These are phyloP conservation scores for Cosmopolites sordidus DNA, from an alignment of 2,888 invertebrate genomes.

Conservation along the genomic window DNA sequence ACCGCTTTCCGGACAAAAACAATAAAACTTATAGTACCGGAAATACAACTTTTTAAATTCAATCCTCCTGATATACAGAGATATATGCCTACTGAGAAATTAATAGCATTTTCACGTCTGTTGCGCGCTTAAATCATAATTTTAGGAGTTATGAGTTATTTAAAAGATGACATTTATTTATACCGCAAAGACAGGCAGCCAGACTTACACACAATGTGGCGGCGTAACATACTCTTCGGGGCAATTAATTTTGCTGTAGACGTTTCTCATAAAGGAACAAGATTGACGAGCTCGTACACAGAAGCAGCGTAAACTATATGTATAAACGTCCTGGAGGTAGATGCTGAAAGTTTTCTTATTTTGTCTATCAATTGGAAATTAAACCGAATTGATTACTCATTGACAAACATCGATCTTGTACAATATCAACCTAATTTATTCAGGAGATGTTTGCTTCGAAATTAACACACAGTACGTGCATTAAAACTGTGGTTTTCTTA, in stretches of 20 bases:
- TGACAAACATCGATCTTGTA: no score
- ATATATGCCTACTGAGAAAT: neutral
- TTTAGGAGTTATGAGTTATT: slow-evolving; percentile 25
- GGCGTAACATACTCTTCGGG: slow-evolving; percentile 23
- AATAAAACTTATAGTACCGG: no score
- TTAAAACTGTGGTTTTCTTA: no score
- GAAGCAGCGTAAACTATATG: slow-evolving; percentile 17
- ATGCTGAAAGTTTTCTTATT: no score
- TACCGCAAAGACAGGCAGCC: slow-evolving; percentile 27
- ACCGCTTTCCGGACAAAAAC: no score
- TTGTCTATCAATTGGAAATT: no score
- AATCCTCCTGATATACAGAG: neutral
- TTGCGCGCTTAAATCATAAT: slow-evolving; percentile 33
- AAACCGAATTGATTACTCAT: no score
- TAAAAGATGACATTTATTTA: slow-evolving; percentile 24
- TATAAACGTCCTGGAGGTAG: neutral
- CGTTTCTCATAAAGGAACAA: slow-evolving; percentile 22
- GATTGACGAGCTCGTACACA: slow-evolving; percentile 20
- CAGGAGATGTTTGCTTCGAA: no score
- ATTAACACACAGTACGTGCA: no score
- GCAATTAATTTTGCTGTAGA: slow-evolving; percentile 25
- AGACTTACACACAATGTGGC: slow-evolving; percentile 32
- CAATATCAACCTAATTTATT: no score
- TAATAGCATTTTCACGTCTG: slow-evolving; percentile 1
- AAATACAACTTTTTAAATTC: no score